A percentile compares a stretch with the other conserved stretches of the same genome.
Conservation (phyloP, 2,113 vertebrate genomes). For the Takifugu bimaculatus region DNA sequence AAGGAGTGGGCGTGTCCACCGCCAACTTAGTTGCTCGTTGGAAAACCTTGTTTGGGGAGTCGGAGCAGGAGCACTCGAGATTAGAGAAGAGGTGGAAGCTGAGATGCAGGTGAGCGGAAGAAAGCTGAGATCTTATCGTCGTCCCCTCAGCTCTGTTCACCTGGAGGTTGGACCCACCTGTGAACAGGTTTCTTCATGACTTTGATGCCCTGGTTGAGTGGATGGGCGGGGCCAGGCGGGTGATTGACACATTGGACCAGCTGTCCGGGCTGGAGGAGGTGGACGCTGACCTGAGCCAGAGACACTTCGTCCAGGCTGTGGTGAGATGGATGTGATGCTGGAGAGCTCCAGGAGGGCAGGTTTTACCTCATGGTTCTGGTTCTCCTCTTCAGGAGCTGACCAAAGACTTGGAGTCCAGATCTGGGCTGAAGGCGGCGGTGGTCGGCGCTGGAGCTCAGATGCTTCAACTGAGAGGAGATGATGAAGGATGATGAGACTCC, state of each 20-base stretch:
- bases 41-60: conserved; percentile 70
- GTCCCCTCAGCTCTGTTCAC: background rate
- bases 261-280: conserved; percentile 67
- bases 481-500: background rate
- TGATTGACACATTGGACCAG: conserved; percentile 74
- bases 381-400: conserved; percentile 73
- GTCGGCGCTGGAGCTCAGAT: conserved; percentile 80
- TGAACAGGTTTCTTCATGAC: conserved; percentile 77
- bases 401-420: conserved; percentile 79
- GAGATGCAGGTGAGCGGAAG: conserved; percentile 73
- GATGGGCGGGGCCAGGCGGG: conserved; percentile 76
- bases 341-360: background rate
- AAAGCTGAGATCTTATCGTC: background rate
- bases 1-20: conserved; percentile 67
- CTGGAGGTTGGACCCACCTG: background rate
- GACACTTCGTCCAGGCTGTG: conserved; percentile 73
- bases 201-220: conserved; percentile 74
- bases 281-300: conserved; percentile 63
- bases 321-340: conserved; percentile 61
- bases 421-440: conserved; percentile 76
- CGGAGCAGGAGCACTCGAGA: conserved; percentile 63
- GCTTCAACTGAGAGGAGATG: conserved; percentile 72
- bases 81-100: conserved; percentile 70
- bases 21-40: conserved; percentile 75
- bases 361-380: background rate